Evolutionary conservation across 1,140 invertebrate species (phyloP).

Genomic region (Pygmarrhopalites habei): DNA sequence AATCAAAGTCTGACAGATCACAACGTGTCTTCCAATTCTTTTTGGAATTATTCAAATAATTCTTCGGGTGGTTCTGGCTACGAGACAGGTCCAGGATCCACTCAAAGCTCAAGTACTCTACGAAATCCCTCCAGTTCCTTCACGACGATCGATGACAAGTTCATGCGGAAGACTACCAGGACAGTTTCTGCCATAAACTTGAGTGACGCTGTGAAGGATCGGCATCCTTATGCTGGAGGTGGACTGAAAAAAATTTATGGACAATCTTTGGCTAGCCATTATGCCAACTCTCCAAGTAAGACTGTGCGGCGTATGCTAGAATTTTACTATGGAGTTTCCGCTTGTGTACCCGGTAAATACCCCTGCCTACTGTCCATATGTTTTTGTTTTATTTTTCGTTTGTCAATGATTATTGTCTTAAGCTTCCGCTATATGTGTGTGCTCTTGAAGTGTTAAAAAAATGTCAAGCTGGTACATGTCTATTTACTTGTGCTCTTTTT

Average conservation of each 20-base stretch:
- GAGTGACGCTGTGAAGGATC: conserved; percentile 21
- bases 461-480: background rate
- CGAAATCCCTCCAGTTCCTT: background rate
- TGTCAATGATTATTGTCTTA: background rate
- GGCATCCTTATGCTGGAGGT: conserved; percentile 7
- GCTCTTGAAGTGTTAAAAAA: background rate
- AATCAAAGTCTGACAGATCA: background rate
- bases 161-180: background rate
- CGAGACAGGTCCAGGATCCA: background rate
- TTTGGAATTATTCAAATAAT: conserved; percentile 7
- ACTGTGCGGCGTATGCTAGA: conserved; percentile 32
- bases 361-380: background rate
- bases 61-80: background rate
- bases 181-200: conserved; percentile 29
- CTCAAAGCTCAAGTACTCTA: background rate
- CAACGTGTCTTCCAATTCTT: conserved; percentile 7
- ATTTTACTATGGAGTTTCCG: conserved; percentile 33
- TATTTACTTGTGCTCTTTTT: background rate
- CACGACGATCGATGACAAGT: background rate
- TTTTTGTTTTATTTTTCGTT: background rate
- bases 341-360: conserved; percentile 36
- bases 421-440: background rate
- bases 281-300: conserved; percentile 29
- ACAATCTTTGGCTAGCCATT: conserved; percentile 7
- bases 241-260: background rate